Base-by-base conservation (phyloP, 2,113 vertebrate genomes). In the Mesembrinibis cayennensis region DNA sequence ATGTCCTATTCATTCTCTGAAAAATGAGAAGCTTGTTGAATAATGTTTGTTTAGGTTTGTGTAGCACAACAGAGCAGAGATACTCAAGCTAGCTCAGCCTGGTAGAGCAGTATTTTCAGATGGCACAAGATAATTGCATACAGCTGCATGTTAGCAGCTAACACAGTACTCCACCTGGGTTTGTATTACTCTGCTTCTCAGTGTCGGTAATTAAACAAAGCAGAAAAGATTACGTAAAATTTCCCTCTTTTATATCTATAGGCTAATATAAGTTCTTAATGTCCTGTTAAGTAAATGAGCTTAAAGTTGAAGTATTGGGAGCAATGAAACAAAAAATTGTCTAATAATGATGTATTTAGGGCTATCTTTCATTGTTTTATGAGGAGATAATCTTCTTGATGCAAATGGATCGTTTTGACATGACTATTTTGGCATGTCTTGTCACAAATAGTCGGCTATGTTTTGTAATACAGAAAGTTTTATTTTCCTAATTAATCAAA, bases 101-200 rank as follows among this genome's bases (percentile, higher is more conserved):
- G 21, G 29, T 65, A 50, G 32, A 76, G 52, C 52, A n/a, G n/a
- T 69, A 16, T 70, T 93, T 94, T 80, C 71, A 92, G 81, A 71
- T 76, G 73, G 73, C 70, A 82, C 9, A 32, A 74, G 78, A 32
- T 94, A 93, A 94, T 82, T 91, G 82, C 82, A 23, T 59, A 56
- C 90, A 92, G 88, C 82, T 93, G 90, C 92, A 72, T 52, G 65
- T 89, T 58, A 91, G 77, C 82, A 91, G 90, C 85, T 72, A 82
- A 16, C 36, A 20, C 34, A 78, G 26, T 62, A 12, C 62, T 90
- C 78, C 92, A 87, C 85, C 73, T 91, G 87, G 27, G 8, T 85
- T 79, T 76, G 3, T 82, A 50, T 91, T 63, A 32, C 38, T 78
- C 49, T 91, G 45, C 72, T 74, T 87, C 52, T 63, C 49, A 74